These are phyloP conservation scores for Polyommatus icarus DNA, from an alignment of 2,888 invertebrate species.

Conservation along the genomic window DNA sequence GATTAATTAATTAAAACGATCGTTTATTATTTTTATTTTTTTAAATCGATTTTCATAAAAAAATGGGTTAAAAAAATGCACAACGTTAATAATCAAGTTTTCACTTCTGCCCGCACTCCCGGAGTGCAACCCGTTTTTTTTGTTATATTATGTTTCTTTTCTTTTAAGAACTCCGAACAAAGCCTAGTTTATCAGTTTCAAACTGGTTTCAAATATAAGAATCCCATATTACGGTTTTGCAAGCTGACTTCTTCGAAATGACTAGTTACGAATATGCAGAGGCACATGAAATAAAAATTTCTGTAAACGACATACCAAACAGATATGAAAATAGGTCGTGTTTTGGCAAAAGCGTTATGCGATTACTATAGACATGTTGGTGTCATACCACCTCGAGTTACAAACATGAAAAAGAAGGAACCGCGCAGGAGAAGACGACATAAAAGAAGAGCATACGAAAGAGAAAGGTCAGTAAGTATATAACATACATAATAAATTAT, in stretches of 20 bases:
- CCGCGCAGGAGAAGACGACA: conserved; percentile 58
- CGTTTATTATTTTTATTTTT: too few relatives aligned
- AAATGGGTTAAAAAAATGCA: too few relatives aligned
- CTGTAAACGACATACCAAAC: neutral
- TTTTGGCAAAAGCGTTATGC: conserved; percentile 78
- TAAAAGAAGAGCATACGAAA: conserved; percentile 56
- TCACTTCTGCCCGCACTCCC: too few relatives aligned
- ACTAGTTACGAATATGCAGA: neutral
- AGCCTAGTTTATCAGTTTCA: neutral
- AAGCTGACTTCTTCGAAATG: neutral
- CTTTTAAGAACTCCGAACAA: too few relatives aligned
- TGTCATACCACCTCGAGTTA: conserved; percentile 72
- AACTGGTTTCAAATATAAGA: neutral
- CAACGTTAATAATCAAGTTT: too few relatives aligned
- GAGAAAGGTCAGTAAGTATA: conserved; percentile 54
- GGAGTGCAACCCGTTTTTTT: too few relatives aligned
- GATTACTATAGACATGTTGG: conserved; percentile 81
- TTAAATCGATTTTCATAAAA: too few relatives aligned
- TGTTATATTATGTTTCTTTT: neutral
- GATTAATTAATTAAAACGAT: too few relatives aligned
- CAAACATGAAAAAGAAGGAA: conserved; percentile 63
- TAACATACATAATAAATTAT: neutral
- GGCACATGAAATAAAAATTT: neutral
- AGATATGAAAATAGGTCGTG: conserved; percentile 68
- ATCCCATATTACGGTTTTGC: neutral